A percentile compares a stretch with the other conserved stretches of the same genome.
phyloP scores from a whole-genome alignment of 2,113 vertebrate species.

The Menidia beryllina region DNA sequence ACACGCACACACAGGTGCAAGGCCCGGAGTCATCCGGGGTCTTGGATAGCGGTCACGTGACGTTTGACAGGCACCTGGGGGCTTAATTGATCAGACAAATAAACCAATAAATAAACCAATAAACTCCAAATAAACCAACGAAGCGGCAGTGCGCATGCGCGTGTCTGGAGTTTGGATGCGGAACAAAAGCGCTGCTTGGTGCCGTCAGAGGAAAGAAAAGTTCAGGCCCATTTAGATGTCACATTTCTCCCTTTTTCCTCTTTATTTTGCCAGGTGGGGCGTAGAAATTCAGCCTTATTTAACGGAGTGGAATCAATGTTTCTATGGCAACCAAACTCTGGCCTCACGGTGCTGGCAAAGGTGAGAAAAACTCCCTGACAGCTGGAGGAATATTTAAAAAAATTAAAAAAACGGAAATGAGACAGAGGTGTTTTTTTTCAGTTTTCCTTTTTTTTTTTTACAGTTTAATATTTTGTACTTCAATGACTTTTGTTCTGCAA shows the following conservation, averaged over 20 bases:
- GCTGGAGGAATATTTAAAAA: conserved; percentile 59
- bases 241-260: neutral
- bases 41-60: conserved; percentile 50
- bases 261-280: conserved; percentile 28
- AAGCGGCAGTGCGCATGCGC: neutral
- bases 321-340: conserved; percentile 65
- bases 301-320: conserved; percentile 58
- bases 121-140: too few species aligned
- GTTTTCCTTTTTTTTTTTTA: too few species aligned
- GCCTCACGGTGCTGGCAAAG: conserved; percentile 57
- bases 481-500: too few species aligned
- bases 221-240: conserved; percentile 31
- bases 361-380: conserved; percentile 70
- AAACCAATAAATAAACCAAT: too few species aligned
- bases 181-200: conserved; percentile 1
- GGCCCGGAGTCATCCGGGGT: conserved; percentile 43
- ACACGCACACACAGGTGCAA: conserved; percentile 18
- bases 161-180: neutral
- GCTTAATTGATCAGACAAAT: conserved; percentile 44
- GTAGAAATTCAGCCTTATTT: conserved; percentile 41
- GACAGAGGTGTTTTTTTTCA: too few species aligned
- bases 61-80: conserved; percentile 33
- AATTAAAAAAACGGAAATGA: conserved; percentile 1
- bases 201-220: neutral
- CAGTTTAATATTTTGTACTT: too few species aligned